phyloP scores from a whole-genome alignment of 2,113 vertebrate genomes.

The Mastomys coucha region DNA sequence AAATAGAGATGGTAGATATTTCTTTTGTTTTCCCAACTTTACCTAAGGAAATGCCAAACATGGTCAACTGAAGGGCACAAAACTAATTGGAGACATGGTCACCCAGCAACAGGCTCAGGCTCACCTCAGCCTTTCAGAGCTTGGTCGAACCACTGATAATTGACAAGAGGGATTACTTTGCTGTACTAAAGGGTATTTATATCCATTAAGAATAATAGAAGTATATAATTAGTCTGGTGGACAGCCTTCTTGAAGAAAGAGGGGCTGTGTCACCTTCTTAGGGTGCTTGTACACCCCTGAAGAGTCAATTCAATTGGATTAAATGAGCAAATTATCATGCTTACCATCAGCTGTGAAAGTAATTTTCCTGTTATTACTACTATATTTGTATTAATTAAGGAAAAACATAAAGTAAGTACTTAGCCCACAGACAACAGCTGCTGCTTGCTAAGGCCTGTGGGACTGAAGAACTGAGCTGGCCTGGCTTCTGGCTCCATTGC shows the following conservation, averaged over 20 bases:
- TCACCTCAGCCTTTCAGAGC: neutral
- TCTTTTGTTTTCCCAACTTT: neutral
- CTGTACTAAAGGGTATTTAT: neutral
- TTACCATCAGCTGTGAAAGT: neutral
- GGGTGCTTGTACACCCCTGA: neutral
- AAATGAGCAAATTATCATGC: constrained; percentile 29
- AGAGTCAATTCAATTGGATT: constrained; percentile 6
- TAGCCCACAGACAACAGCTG: constrained; percentile 3
- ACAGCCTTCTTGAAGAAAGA: neutral
- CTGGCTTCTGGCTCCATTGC: neutral
- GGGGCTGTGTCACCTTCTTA: constrained; percentile 7
- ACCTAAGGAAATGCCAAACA: neutral
- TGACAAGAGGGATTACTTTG: neutral
- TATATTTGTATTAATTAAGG: constrained; percentile 42
- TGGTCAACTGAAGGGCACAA: neutral
- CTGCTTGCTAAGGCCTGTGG: neutral
- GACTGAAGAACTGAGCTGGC: neutral
- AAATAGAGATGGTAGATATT: constrained; percentile 8
- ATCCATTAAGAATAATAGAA: constrained; percentile 18
- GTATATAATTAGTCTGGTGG: neutral
- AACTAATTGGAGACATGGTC: neutral
- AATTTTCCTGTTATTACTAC: neutral
- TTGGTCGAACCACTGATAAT: neutral
- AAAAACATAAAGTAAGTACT: constrained; percentile 37
- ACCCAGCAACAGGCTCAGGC: neutral